Evolutionary conservation across 2,888 invertebrate genomes (phyloP).

Genomic region (Spialia ferax): DNA sequence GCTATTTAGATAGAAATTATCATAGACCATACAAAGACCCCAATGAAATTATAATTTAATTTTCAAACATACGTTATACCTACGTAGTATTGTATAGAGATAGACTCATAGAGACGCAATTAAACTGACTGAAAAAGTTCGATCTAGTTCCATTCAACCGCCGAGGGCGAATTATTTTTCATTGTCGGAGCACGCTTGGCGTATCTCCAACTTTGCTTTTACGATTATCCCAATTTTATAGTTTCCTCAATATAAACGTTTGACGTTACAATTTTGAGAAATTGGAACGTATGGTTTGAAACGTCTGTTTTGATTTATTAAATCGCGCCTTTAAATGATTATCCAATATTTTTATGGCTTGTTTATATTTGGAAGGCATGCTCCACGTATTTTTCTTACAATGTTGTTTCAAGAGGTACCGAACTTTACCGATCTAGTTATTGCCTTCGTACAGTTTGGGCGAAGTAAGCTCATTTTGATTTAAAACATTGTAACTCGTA

Average conservation of each 20-base stretch:
- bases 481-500: slow-evolving; percentile 22
- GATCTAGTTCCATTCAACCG: slow-evolving; percentile 55
- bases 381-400: slow-evolving; percentile 2
- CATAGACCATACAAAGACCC: no score
- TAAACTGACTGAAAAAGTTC: slow-evolving; percentile 56
- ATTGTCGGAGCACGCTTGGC: slow-evolving; percentile 75
- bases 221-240: slow-evolving; percentile 82
- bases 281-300: slow-evolving; percentile 8
- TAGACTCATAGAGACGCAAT: background rate
- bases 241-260: slow-evolving; percentile 82
- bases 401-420: slow-evolving; percentile 15
- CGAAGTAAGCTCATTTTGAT: slow-evolving; percentile 10
- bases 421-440: slow-evolving; percentile 5
- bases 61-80: background rate
- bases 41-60: no score
- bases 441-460: background rate
- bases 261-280: slow-evolving; percentile 63
- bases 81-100: no score
- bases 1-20: no score
- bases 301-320: slow-evolving; percentile 44
- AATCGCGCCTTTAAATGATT: slow-evolving; percentile 18
- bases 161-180: slow-evolving; percentile 79
- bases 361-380: slow-evolving; percentile 18
- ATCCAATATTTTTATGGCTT: slow-evolving; percentile 15
- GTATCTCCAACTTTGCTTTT: slow-evolving; percentile 77